Percentiles rank a stretch among this genome's conserved stretches.
Conservation (phyloP, 2,113 vertebrate genomes). For the Scophthalmus maximus region DNA sequence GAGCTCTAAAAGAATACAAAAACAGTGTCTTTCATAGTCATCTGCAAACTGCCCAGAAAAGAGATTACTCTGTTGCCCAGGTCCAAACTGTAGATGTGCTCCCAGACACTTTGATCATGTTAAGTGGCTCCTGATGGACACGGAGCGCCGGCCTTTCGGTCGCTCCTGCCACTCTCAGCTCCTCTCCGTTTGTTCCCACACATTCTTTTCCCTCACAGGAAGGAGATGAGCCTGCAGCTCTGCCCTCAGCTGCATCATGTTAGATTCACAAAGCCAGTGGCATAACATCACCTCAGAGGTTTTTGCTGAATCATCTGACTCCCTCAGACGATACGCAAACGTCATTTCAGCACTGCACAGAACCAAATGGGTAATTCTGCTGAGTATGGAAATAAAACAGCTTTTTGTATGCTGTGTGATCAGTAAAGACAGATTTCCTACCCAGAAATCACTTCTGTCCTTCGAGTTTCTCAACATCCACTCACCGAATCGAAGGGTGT, state of each 20-base stretch:
- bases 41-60: background rate
- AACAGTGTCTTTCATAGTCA: background rate
- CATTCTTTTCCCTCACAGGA: background rate
- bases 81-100: constrained; percentile 7
- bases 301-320: constrained; percentile 51
- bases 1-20: no score
- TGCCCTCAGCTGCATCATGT: constrained; percentile 22
- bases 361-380: constrained; percentile 24
- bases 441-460: background rate
- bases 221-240: constrained; percentile 14
- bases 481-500: background rate
- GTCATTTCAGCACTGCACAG: background rate
- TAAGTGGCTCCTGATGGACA: constrained; percentile 47
- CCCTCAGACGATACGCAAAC: constrained; percentile 23
- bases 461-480: background rate
- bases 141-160: constrained; percentile 1
- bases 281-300: constrained; percentile 3
- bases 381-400: background rate
- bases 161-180: constrained; percentile 35
- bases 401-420: background rate
- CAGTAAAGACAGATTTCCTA: constrained; percentile 8
- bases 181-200: background rate
- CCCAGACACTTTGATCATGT: constrained; percentile 10
- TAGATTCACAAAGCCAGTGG: constrained; percentile 17
- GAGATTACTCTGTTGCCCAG: background rate